Evolutionary conservation across 2,113 vertebrate genomes (phyloP).

Genomic region (Tor tambroides): DNA sequence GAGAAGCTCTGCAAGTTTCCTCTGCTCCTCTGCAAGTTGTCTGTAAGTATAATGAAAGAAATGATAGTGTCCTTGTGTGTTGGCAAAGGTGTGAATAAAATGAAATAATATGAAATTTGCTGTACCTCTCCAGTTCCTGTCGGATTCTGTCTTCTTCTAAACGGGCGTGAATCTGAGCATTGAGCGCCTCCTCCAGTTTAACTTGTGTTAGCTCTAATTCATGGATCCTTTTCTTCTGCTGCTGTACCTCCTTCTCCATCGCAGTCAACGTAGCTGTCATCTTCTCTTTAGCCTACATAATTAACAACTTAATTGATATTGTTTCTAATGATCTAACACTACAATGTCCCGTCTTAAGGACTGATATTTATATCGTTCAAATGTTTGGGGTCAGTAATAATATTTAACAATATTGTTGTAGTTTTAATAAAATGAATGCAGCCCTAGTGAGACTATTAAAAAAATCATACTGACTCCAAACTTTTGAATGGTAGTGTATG

Average conservation of each 20-base stretch:
- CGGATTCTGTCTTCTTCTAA: constrained; percentile 74
- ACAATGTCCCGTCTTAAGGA: background rate
- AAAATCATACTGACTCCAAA: background rate
- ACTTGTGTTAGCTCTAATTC: constrained; percentile 77
- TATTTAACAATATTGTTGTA: too few relatives aligned
- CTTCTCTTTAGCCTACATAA: constrained; percentile 70
- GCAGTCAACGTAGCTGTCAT: constrained; percentile 73
- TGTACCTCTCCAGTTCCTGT: constrained; percentile 74
- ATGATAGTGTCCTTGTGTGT: background rate
- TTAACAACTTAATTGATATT: background rate
- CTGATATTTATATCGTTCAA: background rate
- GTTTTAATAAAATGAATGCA: too few relatives aligned
- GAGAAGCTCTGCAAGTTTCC: constrained; percentile 41
- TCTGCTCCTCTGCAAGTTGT: constrained; percentile 51
- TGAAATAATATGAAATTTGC: background rate
- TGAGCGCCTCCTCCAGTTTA: constrained; percentile 74
- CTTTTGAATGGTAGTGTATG: background rate
- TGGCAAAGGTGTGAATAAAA: background rate
- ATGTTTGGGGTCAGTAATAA: background rate
- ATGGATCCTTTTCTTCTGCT: constrained; percentile 73
- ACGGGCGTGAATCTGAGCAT: constrained; percentile 75
- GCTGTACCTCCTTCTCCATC: constrained; percentile 72
- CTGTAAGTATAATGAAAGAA: constrained; percentile 26
- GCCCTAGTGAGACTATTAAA: too few relatives aligned
- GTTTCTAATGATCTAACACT: background rate